phyloP scores from a whole-genome alignment of 2,113 vertebrate genomes.

The Etheostoma cragini region DNA sequence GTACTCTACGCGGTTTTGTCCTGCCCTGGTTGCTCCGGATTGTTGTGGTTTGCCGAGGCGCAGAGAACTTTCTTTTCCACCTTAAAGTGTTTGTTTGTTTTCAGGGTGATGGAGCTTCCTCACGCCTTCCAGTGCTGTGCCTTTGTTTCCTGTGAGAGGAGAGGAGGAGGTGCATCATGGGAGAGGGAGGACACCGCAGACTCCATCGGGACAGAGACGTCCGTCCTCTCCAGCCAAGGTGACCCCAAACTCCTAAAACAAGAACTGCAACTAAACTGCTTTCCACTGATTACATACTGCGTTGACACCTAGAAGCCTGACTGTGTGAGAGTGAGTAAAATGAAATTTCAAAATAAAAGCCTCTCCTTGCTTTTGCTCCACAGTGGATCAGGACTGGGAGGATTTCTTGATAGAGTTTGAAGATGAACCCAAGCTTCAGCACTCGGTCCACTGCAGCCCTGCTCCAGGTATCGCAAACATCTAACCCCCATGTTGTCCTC shows the following conservation, averaged over 20 bases:
- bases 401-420: constrained; percentile 91
- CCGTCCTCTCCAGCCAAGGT: constrained; percentile 84
- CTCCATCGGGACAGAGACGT: constrained; percentile 79
- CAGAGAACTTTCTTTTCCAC: too few species aligned
- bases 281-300: neutral
- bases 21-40: too few species aligned
- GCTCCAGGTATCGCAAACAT: constrained; percentile 88
- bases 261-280: neutral
- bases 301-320: too few species aligned
- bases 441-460: constrained; percentile 91
- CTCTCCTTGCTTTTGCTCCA: neutral
- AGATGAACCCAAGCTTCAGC: constrained; percentile 90
- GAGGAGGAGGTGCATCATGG: constrained; percentile 79
- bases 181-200: constrained; percentile 64
- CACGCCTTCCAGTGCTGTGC: constrained; percentile 95
- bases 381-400: constrained; percentile 89
- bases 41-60: too few species aligned
- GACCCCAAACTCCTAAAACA: neutral
- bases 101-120: constrained; percentile 94
- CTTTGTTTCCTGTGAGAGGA: constrained; percentile 88
- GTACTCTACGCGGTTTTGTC: too few species aligned
- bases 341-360: constrained; percentile 8
- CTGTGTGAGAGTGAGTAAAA: too few species aligned
- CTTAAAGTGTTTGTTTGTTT: constrained; percentile 41
- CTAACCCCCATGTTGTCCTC: too few species aligned